Evolutionary conservation across 2,888 invertebrate species (phyloP).

Genomic region (Asteroscopus sphinx): DNA sequence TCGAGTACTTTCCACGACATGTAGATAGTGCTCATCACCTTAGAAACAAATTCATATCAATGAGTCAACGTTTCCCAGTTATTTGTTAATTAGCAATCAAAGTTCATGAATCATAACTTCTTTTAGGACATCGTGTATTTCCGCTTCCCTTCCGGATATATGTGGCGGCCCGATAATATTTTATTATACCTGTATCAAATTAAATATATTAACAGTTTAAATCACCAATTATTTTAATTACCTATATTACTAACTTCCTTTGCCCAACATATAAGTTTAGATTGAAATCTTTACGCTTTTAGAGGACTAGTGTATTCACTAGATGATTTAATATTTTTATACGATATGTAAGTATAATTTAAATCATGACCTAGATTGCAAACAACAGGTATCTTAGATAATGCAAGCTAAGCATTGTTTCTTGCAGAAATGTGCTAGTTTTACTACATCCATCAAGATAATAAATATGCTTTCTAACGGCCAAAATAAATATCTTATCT

Average conservation of each 20-base stretch:
- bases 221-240: conserved; percentile 28
- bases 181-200: conserved; percentile 16
- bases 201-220: conserved; percentile 26
- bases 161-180: neutral
- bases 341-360: conserved; percentile 5
- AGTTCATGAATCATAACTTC: conserved; percentile 36
- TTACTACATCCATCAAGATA: neutral
- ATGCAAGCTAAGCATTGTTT: conserved; percentile 3
- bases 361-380: conserved; percentile 28
- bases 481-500: no score
- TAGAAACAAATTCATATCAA: conserved; percentile 9
- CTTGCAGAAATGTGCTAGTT: conserved; percentile 9
- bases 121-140: conserved; percentile 17
- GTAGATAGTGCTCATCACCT: conserved; percentile 7
- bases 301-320: conserved; percentile 2
- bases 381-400: conserved; percentile 9
- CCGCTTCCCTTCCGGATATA: conserved; percentile 17
- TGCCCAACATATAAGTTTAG: conserved; percentile 8
- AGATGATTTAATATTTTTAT: conserved; percentile 10
- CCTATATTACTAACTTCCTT: conserved; percentile 39
- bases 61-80: conserved; percentile 27
- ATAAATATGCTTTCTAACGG: conserved; percentile 6
- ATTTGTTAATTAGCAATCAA: conserved; percentile 39
- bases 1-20: conserved; percentile 14
- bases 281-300: conserved; percentile 34